phyloP scores from a whole-genome alignment of 2,113 vertebrate genomes.

The Hyperoodon ampullatus region DNA sequence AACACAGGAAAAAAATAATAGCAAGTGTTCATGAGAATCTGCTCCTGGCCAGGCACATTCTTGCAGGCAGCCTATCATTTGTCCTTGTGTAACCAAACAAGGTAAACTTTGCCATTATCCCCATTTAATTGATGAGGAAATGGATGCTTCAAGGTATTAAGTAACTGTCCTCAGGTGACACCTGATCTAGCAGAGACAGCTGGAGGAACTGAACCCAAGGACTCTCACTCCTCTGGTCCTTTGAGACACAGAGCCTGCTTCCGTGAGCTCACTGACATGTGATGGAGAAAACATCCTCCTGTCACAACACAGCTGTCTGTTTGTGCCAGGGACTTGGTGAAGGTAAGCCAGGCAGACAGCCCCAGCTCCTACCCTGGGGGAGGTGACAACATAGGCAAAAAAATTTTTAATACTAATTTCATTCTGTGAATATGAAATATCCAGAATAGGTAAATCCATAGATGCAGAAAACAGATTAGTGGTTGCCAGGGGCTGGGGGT shows the following conservation, averaged over 20 bases:
- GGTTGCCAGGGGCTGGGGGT: accelerated
- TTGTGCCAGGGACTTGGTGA: not conserved
- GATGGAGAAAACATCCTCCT: not conserved
- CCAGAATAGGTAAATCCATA: not conserved
- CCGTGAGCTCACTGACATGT: accelerated
- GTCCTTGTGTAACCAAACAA: not conserved
- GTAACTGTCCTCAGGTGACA: not conserved
- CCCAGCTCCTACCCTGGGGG: not conserved
- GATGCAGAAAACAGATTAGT: not conserved
- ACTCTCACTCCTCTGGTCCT: too few relatives aligned
- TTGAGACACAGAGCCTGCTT: not conserved
- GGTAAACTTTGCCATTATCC: not conserved
- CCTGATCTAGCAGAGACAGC: not conserved
- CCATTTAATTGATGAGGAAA: not conserved
- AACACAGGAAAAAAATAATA: not conserved
- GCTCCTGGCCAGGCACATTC: not conserved
- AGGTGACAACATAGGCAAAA: not conserved
- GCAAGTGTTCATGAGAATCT: not conserved
- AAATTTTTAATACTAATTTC: not conserved
- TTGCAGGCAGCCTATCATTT: accelerated
- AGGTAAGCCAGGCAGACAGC: not conserved
- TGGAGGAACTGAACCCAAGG: not conserved
- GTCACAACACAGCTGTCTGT: not conserved
- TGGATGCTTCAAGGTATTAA: not conserved
- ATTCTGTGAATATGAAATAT: not conserved